Base-by-base conservation (phyloP, 2,888 invertebrate species). In the Drosophila mimica region DNA sequence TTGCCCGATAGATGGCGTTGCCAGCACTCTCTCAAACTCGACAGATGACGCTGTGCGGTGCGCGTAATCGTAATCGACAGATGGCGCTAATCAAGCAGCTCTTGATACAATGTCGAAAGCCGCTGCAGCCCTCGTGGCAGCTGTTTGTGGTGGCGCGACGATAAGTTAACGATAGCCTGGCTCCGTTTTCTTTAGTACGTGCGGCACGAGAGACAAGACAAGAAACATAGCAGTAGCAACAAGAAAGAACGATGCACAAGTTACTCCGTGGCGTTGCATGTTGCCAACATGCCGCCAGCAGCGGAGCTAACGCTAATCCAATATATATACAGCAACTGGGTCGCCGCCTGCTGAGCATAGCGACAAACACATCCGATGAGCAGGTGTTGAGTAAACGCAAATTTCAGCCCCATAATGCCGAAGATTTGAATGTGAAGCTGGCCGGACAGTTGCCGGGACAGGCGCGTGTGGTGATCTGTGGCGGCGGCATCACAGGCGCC, bases 401-500 rank as follows among this genome's bases (percentile, higher is more conserved):
- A 53, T 93, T 92, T 58, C 80, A 89, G 51, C 93, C 93, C 8
- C 91, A 91, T 34, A 87, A 90, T 15, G 81, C 86, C 5, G 66
- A 82, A 3, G 80, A 81, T 33, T 59, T 63, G 4, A 70, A 74
- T 20, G 81, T 76, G 17, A 54, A 77, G 25, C 66, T 79, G 20
- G 78, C 81, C 8, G 82, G 65, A 20, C 79, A 74, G 8, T 54
- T 92, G 49, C 92, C 92, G 0, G 58, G 79, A 0, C 81, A 89
- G 57, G 82, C 91, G 0, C 88, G 91, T 4, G 92, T 92, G 0
- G 91, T 92, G 0, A 96, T 98, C 90, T 98, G 98, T 92, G 98
- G 98, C 4, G 98, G 98, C 20, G 98, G 98, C 31, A 96, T 98
- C 51, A 96, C 98, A 95, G 98, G 98, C 6, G 96, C 97, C 13